Percentiles rank a stretch among this genome's conserved stretches.
These are phyloP conservation scores for Euzophera pinguis DNA, from an alignment of 2,888 invertebrate genomes.

Conservation along the genomic window DNA sequence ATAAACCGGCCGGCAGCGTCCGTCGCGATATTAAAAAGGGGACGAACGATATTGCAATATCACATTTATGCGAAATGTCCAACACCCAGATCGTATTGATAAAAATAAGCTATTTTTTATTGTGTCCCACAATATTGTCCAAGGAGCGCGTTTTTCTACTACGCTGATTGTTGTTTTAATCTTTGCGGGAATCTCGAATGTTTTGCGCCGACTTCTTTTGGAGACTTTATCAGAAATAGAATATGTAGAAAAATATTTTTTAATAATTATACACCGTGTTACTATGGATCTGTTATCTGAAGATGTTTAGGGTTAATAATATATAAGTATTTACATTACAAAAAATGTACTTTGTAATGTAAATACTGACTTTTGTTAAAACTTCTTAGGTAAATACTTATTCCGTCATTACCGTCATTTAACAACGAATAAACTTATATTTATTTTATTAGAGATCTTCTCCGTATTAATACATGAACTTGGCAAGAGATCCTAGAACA, in stretches of 20 bases:
- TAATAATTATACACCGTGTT: too few species aligned
- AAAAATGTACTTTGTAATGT: too few species aligned
- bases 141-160: constrained; percentile 40
- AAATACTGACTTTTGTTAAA: too few species aligned
- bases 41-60: constrained; percentile 79
- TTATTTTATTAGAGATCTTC: too few species aligned
- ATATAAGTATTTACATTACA: too few species aligned
- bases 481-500: not conserved
- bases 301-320: too few species aligned
- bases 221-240: not conserved
- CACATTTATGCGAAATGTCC: constrained; percentile 80
- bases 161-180: constrained; percentile 39
- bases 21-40: constrained; percentile 79
- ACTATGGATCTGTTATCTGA: too few species aligned
- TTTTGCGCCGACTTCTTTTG: not conserved
- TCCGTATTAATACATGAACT: not conserved
- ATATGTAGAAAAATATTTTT: not conserved
- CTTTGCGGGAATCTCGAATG: constrained; percentile 14
- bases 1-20: constrained; percentile 76
- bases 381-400: too few species aligned
- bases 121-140: constrained; percentile 59
- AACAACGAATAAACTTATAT: too few species aligned
- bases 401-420: too few species aligned
- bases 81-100: constrained; percentile 79
- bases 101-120: constrained; percentile 80